Base-by-base conservation (phyloP, 2,888 invertebrate species). In the Neoitamus cyanurus region DNA sequence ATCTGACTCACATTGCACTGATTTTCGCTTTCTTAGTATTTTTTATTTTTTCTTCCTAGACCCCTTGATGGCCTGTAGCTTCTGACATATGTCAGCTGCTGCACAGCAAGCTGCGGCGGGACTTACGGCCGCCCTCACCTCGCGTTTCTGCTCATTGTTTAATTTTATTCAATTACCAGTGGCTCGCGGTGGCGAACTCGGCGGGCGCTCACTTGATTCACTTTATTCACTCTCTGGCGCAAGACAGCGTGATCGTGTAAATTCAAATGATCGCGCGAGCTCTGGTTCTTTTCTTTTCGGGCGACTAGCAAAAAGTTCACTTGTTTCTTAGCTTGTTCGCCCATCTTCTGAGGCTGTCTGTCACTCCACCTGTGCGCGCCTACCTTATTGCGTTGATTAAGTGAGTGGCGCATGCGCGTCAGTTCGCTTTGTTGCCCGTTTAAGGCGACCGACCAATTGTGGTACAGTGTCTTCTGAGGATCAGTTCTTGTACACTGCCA, bases 81-180 rank as follows among this genome's bases (percentile, higher is more conserved):
- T 70, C 73, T 77, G 77, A 46, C 77, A 42, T 11, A 77, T 77
- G 77, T 77, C 77, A 77, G 77, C 77, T 42, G 77, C 77, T n/a
- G 77, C 7, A 42, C 42, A 25, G 77, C 46, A 42, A 20, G 13
- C 13, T 28, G 37, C 36, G 3, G 31, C 9, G 6, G 31, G 13
- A 13, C 37, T 77, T 36, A 5, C 36, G 3, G 31, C 13, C 77
- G 46, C 46, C 28, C 36, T n/a, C 46, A n/a, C 25, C 9, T 46
- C 42, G 77, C 77, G 77, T 25, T 13, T 77, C 42, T 6, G 77
- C 25, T 42, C 77, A 77, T 77, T 77, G 77, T 77, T 77, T 42
- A 77, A 77, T 46, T 77, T 77, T 28, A 77, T 46, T 77, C 42
- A 77, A 77, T 77, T 77, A 77, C 42, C 25, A 20, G 15, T 20